Conservation (phyloP, 2,888 invertebrate genomes). For the Phyto melanocephala region DNA sequence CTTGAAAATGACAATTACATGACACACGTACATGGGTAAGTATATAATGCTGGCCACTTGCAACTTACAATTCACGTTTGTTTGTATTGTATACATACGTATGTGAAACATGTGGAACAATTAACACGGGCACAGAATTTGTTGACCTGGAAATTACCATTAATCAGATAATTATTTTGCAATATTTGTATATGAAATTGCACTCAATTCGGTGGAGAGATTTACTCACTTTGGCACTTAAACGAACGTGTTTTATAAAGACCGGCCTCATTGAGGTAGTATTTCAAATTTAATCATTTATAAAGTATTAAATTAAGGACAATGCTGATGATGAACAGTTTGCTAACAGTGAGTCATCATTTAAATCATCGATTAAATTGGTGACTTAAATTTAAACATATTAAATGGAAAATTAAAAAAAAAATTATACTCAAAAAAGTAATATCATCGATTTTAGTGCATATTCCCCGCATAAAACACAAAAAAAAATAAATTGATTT, state of each 20-base stretch:
- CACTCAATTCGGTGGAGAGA: background rate
- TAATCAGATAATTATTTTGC: conserved; percentile 37
- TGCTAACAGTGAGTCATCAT: no score
- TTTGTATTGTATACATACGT: background rate
- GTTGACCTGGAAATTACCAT: conserved; percentile 45
- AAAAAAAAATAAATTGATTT: no score
- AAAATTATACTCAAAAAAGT: no score
- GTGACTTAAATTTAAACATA: no score
- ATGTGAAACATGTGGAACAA: conserved; percentile 7
- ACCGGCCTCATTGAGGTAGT: background rate
- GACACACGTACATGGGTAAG: background rate
- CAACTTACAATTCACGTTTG: background rate
- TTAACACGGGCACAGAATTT: background rate
- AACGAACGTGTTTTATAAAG: background rate
- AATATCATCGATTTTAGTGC: no score
- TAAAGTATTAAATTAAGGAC: background rate
- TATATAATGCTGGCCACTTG: background rate
- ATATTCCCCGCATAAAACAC: no score
- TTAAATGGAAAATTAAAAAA: no score
- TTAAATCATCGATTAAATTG: no score
- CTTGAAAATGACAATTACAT: conserved; percentile 35
- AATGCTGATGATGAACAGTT: background rate
- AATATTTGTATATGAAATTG: conserved; percentile 15
- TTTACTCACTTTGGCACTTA: background rate
- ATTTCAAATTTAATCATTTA: background rate